Evolutionary conservation across 2,888 invertebrate genomes (phyloP).

Genomic region (Phorcus lineatus): DNA sequence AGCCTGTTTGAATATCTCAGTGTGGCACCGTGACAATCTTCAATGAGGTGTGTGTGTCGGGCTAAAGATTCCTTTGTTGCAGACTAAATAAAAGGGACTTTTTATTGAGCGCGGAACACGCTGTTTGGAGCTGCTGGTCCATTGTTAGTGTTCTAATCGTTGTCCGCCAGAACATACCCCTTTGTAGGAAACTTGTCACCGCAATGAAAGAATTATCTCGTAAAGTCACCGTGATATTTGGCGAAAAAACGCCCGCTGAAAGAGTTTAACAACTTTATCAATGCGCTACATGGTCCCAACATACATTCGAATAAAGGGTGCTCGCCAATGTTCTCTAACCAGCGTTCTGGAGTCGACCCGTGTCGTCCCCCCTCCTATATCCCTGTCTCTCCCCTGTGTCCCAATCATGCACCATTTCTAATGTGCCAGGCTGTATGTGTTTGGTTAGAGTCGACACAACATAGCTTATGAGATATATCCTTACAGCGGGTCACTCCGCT

Average conservation of each 20-base stretch:
- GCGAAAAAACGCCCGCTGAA: conserved; percentile 2
- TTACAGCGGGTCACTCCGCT: too few species aligned
- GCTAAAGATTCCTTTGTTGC: conserved; percentile 28
- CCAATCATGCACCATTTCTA: background rate
- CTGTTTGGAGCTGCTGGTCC: background rate
- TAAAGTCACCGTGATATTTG: conserved; percentile 20
- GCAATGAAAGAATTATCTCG: conserved; percentile 10
- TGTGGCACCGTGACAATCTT: background rate
- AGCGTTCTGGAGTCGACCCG: background rate
- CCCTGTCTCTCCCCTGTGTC: background rate
- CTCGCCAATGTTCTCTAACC: background rate
- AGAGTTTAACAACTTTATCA: conserved; percentile 18
- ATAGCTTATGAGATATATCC: background rate
- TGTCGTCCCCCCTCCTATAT: background rate
- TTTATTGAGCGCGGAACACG: conserved; percentile 13
- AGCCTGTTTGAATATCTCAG: background rate
- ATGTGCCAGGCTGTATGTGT: background rate
- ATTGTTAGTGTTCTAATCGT: background rate
- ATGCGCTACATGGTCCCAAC: conserved; percentile 1
- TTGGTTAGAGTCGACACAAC: conserved; percentile 14
- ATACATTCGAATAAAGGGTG: background rate
- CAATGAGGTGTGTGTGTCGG: background rate
- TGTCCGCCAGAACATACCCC: background rate
- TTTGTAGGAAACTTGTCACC: background rate
- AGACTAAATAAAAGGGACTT: conserved; percentile 5